A percentile compares a stretch with the other conserved stretches of the same genome.
These are phyloP conservation scores for Tragelaphus oryx DNA, from an alignment of 2,797 vertebrate genomes.

Conservation along the genomic window DNA sequence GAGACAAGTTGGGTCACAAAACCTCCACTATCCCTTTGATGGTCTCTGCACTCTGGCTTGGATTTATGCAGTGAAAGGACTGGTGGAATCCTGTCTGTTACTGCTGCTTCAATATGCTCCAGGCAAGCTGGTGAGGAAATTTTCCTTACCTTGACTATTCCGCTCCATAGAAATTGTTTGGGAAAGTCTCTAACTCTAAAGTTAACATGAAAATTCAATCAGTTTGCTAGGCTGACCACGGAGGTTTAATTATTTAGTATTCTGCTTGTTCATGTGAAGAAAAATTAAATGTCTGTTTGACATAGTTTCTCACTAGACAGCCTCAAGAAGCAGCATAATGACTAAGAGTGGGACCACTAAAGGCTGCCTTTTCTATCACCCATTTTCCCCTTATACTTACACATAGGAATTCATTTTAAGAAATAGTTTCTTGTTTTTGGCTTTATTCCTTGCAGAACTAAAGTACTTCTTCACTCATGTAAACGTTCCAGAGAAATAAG, in stretches of 20 bases:
- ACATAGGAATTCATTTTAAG: not conserved
- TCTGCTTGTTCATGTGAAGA: not conserved
- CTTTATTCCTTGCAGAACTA: not conserved
- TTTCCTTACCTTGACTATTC: constrained; percentile 9
- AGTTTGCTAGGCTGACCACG: not conserved
- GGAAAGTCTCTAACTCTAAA: not conserved
- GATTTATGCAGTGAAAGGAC: constrained; percentile 44
- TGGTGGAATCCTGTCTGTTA: constrained; percentile 15
- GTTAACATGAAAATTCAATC: not conserved
- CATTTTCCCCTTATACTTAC: not conserved
- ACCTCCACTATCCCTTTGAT: constrained; percentile 56
- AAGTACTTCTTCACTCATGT: constrained; percentile 4
- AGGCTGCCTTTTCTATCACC: not conserved
- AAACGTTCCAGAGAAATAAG: constrained; percentile 23
- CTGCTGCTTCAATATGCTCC: constrained; percentile 9
- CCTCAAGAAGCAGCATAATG: not conserved
- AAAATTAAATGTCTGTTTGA: not conserved
- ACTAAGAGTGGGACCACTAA: not conserved
- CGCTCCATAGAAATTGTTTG: not conserved
- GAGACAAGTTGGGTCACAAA: constrained; percentile 65
- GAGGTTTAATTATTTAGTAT: constrained; percentile 4
- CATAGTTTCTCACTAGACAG: not conserved
- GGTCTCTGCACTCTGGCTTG: constrained; percentile 45
- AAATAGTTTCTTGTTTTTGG: not conserved
- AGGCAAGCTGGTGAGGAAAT: not conserved